Evolutionary conservation across 2,113 vertebrate genomes (phyloP).

Genomic region (Chaetodon auriga): DNA sequence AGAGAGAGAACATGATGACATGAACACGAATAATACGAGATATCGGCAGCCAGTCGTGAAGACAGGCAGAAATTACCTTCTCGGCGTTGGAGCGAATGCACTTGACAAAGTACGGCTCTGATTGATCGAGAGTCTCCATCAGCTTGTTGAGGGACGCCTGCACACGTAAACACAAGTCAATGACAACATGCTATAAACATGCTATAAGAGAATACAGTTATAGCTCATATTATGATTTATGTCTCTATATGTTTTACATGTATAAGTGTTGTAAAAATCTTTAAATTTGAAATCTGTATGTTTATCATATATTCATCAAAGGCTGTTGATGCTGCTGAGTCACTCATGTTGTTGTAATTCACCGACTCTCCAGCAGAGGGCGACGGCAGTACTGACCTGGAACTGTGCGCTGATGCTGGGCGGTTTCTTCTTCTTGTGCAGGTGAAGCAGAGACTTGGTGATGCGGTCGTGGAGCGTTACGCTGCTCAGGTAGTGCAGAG

Average conservation of each 20-base stretch:
- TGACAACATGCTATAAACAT: not conserved
- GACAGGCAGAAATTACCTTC: conserved; percentile 86
- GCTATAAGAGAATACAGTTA: not conserved
- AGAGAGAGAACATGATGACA: not conserved
- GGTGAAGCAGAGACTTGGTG: conserved; percentile 96
- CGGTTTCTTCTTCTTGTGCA: conserved; percentile 98
- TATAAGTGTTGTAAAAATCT: not conserved
- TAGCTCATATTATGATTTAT: not conserved
- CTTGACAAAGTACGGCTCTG: conserved; percentile 98
- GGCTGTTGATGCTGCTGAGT: conserved; percentile 4
- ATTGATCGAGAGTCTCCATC: conserved; percentile 97
- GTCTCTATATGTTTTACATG: not conserved
- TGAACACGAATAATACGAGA: not conserved
- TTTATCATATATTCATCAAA: not conserved
- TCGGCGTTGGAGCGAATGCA: conserved; percentile 97
- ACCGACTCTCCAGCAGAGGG: conserved; percentile 47
- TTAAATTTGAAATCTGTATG: not conserved
- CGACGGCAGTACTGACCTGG: conserved; percentile 85
- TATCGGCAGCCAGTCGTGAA: not conserved
- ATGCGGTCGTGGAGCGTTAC: conserved; percentile 96
- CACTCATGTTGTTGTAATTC: conserved; percentile 36
- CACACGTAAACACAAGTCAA: conserved; percentile 54
- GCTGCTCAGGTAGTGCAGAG: conserved; percentile 93
- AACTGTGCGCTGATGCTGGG: conserved; percentile 98
- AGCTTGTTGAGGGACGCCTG: conserved; percentile 95